Percentiles rank a stretch among this genome's conserved stretches.
phyloP scores from a whole-genome alignment of 2,888 invertebrate species.

The Anarsia innoxiella region DNA sequence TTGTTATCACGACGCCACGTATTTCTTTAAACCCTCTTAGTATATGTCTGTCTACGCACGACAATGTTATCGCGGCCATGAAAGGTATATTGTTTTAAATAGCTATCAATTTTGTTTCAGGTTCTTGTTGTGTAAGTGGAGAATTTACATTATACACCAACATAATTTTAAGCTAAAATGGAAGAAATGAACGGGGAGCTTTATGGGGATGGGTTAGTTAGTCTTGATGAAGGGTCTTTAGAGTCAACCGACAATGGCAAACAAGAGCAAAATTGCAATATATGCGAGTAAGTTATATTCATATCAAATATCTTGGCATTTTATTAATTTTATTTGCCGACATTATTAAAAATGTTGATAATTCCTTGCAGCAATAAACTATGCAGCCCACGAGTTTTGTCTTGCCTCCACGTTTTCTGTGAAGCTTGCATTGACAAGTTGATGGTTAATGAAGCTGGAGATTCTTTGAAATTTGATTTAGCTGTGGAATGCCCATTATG shows the following conservation, averaged over 20 bases:
- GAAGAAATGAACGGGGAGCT: constrained; percentile 76
- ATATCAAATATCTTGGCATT: background rate
- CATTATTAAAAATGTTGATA: constrained; percentile 2
- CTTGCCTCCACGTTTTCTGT: constrained; percentile 97
- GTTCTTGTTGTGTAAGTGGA: constrained; percentile 59
- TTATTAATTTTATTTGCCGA: too few relatives aligned
- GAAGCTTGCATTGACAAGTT: constrained; percentile 91
- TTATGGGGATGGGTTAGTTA: constrained; percentile 65
- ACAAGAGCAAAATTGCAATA: constrained; percentile 78
- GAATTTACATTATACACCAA: constrained; percentile 60
- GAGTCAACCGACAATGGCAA: constrained; percentile 66
- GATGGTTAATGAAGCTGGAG: constrained; percentile 81
- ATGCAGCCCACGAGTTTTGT: constrained; percentile 89
- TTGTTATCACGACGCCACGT: too few relatives aligned
- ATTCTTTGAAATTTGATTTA: constrained; percentile 77
- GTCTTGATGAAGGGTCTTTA: constrained; percentile 68
- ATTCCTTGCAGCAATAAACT: constrained; percentile 78
- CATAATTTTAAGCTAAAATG: constrained; percentile 74
- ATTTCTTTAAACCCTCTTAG: too few relatives aligned
- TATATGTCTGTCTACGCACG: too few relatives aligned
- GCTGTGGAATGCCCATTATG: constrained; percentile 86
- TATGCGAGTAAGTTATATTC: constrained; percentile 76
- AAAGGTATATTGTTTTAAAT: too few relatives aligned
- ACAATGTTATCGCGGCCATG: too few relatives aligned
- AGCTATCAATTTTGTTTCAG: constrained; percentile 35